These are phyloP conservation scores for Hydriomena furcata DNA, from an alignment of 2,888 invertebrate species.

Conservation along the genomic window DNA sequence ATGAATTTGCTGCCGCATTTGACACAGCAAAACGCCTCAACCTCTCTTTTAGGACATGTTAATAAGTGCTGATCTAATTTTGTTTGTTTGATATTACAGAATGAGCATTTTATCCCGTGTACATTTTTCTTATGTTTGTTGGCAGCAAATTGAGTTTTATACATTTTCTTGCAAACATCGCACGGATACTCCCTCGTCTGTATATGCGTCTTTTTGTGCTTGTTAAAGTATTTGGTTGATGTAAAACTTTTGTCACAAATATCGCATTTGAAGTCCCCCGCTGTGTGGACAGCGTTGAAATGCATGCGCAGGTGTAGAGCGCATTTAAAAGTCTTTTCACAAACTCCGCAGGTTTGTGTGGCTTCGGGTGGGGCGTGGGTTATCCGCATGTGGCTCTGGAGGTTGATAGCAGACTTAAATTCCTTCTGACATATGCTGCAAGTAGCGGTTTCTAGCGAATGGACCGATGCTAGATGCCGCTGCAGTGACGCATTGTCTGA, in stretches of 20 bases:
- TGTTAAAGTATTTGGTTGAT: conserved; percentile 45
- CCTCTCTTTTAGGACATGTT: conserved; percentile 15
- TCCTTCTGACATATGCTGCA: conserved; percentile 48
- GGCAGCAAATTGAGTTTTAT: conserved; percentile 42
- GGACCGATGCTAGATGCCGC: conserved; percentile 44
- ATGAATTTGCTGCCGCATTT: conserved; percentile 12
- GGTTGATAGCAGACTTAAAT: conserved; percentile 43
- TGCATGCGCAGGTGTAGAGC: conserved; percentile 48
- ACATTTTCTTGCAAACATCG: conserved; percentile 42
- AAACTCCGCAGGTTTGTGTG: conserved; percentile 41
- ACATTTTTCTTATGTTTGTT: conserved; percentile 47
- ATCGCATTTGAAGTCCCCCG: conserved; percentile 42
- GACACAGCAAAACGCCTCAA: conserved; percentile 4
- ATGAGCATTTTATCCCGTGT: conserved; percentile 36
- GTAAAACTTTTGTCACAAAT: conserved; percentile 47
- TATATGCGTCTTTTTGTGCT: conserved; percentile 48
- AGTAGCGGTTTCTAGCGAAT: conserved; percentile 38
- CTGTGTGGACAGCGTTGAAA: conserved; percentile 45
- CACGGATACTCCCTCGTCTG: conserved; percentile 38
- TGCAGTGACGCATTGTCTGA: conserved; percentile 40
- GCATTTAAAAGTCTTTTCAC: conserved; percentile 50
- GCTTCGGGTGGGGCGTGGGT: conserved; percentile 54
- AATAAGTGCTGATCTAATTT: conserved; percentile 26
- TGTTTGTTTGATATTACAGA: conserved; percentile 30
- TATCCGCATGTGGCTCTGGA: conserved; percentile 47